phyloP scores from a whole-genome alignment of 2,888 invertebrate genomes.

The Apomyelois bistriatella region DNA sequence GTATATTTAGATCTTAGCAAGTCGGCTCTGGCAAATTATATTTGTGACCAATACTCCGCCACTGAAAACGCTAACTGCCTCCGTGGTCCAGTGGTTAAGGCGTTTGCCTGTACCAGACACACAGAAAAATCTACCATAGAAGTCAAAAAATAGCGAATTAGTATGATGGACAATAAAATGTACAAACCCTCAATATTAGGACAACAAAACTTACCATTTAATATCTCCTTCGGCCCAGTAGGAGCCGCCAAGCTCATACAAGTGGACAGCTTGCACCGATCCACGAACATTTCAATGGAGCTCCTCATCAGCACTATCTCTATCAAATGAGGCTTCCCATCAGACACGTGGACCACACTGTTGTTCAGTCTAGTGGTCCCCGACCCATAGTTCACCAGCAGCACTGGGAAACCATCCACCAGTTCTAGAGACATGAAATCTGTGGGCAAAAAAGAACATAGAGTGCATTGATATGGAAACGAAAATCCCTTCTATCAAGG shows the following conservation, averaged over 20 bases:
- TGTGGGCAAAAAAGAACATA: slow-evolving; percentile 34
- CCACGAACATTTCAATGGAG: slow-evolving; percentile 88
- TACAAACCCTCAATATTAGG: too few relatives aligned
- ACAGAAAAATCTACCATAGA: too few relatives aligned
- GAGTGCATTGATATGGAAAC: too few relatives aligned
- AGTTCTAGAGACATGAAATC: slow-evolving; percentile 96
- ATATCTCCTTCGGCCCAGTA: slow-evolving; percentile 84
- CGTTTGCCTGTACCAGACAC: too few relatives aligned
- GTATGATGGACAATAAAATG: too few relatives aligned
- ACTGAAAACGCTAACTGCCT: too few relatives aligned
- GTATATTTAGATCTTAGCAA: too few relatives aligned
- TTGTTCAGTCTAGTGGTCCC: slow-evolving; percentile 87
- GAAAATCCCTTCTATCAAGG: too few relatives aligned
- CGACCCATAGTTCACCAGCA: slow-evolving; percentile 93
- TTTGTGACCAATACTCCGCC: too few relatives aligned
- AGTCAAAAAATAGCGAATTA: too few relatives aligned
- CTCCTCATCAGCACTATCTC: slow-evolving; percentile 85
- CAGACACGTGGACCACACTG: slow-evolving; percentile 85
- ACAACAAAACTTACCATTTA: slow-evolving; percentile 76
- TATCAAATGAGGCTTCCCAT: slow-evolving; percentile 92
- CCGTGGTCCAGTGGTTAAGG: too few relatives aligned
- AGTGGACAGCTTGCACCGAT: slow-evolving; percentile 84
- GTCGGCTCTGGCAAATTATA: too few relatives aligned
- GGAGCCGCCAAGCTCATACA: slow-evolving; percentile 86
- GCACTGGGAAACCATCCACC: slow-evolving; percentile 88